Conservation (phyloP, 35 echinoderm and acorn worm species). For the Ptychodera flava region DNA sequence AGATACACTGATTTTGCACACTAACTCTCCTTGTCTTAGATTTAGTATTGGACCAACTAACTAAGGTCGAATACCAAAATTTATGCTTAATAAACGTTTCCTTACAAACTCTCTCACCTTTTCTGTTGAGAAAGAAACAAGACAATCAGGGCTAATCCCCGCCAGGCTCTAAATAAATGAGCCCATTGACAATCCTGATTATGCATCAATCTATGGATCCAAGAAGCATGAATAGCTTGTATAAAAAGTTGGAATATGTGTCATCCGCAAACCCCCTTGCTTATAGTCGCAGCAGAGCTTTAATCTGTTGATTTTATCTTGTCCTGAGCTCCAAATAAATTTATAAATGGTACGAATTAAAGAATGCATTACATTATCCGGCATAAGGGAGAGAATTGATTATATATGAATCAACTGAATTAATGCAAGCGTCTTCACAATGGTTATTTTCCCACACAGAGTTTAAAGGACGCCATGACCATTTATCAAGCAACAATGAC, state of each 20-base stretch:
- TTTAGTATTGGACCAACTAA: background rate
- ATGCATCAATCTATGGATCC: background rate
- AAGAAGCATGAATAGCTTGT: background rate
- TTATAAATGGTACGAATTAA: background rate
- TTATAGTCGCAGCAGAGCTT: background rate
- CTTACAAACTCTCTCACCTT: background rate
- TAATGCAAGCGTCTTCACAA: background rate
- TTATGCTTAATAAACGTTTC: background rate
- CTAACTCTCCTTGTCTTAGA: background rate
- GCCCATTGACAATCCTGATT: background rate
- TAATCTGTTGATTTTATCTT: background rate
- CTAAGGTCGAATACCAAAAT: background rate
- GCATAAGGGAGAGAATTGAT: background rate
- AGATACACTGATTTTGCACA: background rate
- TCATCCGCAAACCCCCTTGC: background rate
- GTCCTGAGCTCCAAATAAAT: background rate
- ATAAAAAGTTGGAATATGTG: background rate
- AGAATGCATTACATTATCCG: background rate
- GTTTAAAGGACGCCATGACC: background rate
- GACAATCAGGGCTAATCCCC: background rate
- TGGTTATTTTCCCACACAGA: background rate
- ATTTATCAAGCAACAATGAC: background rate
- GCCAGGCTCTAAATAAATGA: background rate
- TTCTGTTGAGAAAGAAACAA: background rate
- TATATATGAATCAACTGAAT: background rate